Evolutionary conservation across 2,888 invertebrate species (phyloP).

Genomic region (Diploptera punctata): DNA sequence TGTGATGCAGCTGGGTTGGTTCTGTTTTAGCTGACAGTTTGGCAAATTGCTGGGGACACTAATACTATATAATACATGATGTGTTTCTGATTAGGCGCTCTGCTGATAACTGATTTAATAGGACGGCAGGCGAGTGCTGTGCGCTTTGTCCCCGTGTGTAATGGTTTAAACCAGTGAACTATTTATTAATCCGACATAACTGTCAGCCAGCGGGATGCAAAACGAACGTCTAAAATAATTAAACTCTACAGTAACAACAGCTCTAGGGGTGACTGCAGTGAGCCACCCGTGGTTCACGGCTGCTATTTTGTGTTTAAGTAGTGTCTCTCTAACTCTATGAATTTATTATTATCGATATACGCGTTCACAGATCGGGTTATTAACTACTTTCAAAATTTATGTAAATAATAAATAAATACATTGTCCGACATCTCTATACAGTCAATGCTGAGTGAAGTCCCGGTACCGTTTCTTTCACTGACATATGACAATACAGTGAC

Average conservation of each 20-base stretch:
- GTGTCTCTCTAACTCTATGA: too few relatives aligned
- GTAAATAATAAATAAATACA: too few relatives aligned
- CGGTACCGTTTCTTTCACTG: too few relatives aligned
- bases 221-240: conserved; percentile 21
- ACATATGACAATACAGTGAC: too few relatives aligned
- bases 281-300: neutral
- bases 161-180: conserved; percentile 27
- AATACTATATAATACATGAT: conserved; percentile 56
- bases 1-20: neutral
- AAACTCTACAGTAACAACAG: neutral
- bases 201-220: conserved; percentile 11
- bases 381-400: too few relatives aligned
- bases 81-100: conserved; percentile 55
- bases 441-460: too few relatives aligned
- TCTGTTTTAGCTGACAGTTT: conserved; percentile 29
- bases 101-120: conserved; percentile 56
- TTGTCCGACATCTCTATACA: too few relatives aligned
- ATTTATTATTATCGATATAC: too few relatives aligned
- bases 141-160: conserved; percentile 15
- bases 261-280: neutral
- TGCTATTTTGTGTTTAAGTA: too few relatives aligned
- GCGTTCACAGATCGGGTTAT: too few relatives aligned
- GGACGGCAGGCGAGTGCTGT: conserved; percentile 49
- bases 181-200: conserved; percentile 31
- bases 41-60: conserved; percentile 51